phyloP scores from a whole-genome alignment of 2,797 vertebrate species.

The Ctenochaetus hawaiiensis region DNA sequence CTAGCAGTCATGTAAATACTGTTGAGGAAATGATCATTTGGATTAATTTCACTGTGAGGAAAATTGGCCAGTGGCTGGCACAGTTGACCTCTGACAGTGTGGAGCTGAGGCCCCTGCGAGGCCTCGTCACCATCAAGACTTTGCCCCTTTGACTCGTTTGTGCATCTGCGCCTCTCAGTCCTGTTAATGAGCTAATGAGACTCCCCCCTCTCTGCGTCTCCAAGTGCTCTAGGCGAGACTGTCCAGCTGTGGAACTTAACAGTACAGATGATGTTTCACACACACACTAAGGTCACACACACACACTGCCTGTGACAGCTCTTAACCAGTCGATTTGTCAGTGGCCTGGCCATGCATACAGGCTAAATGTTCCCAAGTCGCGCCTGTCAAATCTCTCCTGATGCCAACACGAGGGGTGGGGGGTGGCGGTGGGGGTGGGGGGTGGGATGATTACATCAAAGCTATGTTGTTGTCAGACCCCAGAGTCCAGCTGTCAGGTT shows the following conservation, averaged over 20 bases:
- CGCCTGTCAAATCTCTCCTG: constrained; percentile 62
- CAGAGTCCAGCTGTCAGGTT: constrained; percentile 62
- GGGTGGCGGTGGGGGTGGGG: not conserved
- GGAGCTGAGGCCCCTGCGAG: not conserved
- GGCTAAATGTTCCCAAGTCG: constrained; percentile 66
- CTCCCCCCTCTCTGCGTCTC: constrained; percentile 9
- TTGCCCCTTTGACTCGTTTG: constrained; percentile 33
- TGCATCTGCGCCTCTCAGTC: constrained; percentile 38
- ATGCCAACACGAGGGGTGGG: constrained; percentile 29
- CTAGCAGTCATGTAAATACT: constrained; percentile 1
- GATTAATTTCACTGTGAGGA: constrained; percentile 1
- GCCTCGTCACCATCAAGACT: not conserved
- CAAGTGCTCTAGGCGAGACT: constrained; percentile 49
- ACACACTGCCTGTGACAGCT: constrained; percentile 56
- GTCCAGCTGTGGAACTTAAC: constrained; percentile 58
- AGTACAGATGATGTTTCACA: constrained; percentile 28
- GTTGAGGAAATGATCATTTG: not conserved
- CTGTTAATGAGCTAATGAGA: constrained; percentile 62
- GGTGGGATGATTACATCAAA: constrained; percentile 71
- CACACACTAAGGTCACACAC: not conserved
- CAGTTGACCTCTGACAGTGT: constrained; percentile 38
- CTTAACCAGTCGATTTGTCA: constrained; percentile 81
- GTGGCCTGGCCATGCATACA: constrained; percentile 54
- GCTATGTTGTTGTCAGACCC: constrained; percentile 51
- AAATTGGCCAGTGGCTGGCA: constrained; percentile 15